Conservation (phyloP, 2,113 vertebrate species). For the Myodes glareolus region DNA sequence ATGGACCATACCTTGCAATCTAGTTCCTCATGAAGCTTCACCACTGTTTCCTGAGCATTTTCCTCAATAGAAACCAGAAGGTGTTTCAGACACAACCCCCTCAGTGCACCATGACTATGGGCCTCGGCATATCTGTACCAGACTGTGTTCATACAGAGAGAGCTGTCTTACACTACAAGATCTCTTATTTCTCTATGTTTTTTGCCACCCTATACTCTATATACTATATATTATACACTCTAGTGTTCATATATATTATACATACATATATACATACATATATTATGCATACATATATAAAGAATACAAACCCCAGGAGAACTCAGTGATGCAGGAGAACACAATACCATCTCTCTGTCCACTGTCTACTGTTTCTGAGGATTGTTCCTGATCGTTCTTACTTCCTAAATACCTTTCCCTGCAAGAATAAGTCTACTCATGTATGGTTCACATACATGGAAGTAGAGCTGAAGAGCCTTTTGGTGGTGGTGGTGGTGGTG, state of each 20-base stretch:
- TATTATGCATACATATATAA: background rate
- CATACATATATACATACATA: no score
- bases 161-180: constrained; percentile 71
- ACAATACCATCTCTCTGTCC: constrained; percentile 73
- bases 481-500: background rate
- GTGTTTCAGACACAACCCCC: constrained; percentile 37
- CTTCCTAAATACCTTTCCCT: constrained; percentile 62
- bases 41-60: background rate
- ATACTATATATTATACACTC: no score
- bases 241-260: no score
- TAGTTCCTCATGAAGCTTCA: background rate
- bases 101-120: constrained; percentile 55
- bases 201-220: constrained; percentile 61
- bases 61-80: background rate
- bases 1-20: background rate
- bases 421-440: constrained; percentile 27
- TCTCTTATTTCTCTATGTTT: constrained; percentile 83
- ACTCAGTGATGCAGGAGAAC: constrained; percentile 81
- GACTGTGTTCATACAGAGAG: constrained; percentile 57
- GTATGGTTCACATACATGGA: constrained; percentile 30
- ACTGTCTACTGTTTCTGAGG: constrained; percentile 84
- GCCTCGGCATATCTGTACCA: constrained; percentile 43
- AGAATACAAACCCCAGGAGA: constrained; percentile 79
- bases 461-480: constrained; percentile 5
- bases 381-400: constrained; percentile 50